Evolutionary conservation across 2,888 invertebrate genomes (phyloP), one percentile per base, ranked within the genome.

Genomic region (Phanerotoma sp.): DNA sequence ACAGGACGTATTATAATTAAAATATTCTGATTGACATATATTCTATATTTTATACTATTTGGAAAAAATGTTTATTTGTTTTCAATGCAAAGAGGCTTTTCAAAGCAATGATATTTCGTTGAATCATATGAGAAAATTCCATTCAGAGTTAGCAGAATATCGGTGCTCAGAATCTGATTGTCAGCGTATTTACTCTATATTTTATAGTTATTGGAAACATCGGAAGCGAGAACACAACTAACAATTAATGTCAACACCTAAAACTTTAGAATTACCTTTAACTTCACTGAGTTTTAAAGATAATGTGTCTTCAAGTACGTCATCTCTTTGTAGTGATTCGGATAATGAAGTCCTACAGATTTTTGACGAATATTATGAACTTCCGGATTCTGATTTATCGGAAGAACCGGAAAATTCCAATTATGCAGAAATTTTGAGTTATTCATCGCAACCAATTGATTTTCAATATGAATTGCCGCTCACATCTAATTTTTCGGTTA

Each of bases 31-130:
- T 33, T 5, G 15, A 33, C 15, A 33, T 2, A 11, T 33, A 33
- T 33, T 10, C 6, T 33, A 13, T 10, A 33, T 33, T 15, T 2
- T 33, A 9, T n/a, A 33, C 11, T 30, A 30, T 33, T 33, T 10
- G 33, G n/a, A 16, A 52, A 37, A 28, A 52, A n/a, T 46, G 52
- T 45, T 52, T 38, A 33, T 35, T 52, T 38, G 33, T 44, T 32
- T 21, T 28, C 11, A 7, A 11, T 45, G 46, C 38, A 18, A 45
- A 1, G 15, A 16, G 1, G 2, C 15, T 22, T 52, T 35, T 22
- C 1, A 16, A 3, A 25, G 28, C 5, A 45, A 52, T 22, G 16
- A 16, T n/a, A 18, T 21, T 52, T 37, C 38, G 2, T 3, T 52
- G 7, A 37, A 18, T 37, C 52, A 52, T 16, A 20, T 45, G 9